phyloP scores from a whole-genome alignment of 2,797 vertebrate species.

The Zenarchopterus dispar region DNA sequence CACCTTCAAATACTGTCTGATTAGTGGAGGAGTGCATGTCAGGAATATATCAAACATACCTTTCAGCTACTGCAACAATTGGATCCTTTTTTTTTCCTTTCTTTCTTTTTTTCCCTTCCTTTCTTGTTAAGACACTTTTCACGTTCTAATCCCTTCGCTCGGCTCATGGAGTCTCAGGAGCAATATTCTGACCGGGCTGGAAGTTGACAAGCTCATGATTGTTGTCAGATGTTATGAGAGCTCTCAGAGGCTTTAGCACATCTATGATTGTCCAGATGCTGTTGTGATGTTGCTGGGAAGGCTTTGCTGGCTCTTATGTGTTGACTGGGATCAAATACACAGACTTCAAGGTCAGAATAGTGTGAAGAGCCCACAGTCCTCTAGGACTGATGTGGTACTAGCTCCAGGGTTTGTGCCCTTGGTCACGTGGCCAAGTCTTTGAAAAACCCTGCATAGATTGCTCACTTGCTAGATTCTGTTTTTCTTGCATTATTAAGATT shows the following conservation, averaged over 20 bases:
- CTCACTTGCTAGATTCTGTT: neutral
- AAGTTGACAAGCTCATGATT: slow-evolving; percentile 43
- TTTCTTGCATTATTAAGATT: slow-evolving; percentile 28
- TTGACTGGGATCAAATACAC: slow-evolving; percentile 28
- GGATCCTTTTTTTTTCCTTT: neutral
- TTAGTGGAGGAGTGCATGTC: too few relatives aligned
- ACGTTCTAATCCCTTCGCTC: too few relatives aligned
- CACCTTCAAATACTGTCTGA: too few relatives aligned
- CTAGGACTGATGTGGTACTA: slow-evolving; percentile 22
- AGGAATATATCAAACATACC: too few relatives aligned
- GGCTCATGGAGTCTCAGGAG: neutral
- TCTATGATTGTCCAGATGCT: slow-evolving; percentile 34
- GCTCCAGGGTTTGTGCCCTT: neutral
- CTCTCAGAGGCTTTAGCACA: slow-evolving; percentile 36
- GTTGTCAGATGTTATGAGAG: slow-evolving; percentile 23
- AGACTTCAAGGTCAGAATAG: slow-evolving; percentile 35
- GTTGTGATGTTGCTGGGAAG: slow-evolving; percentile 9
- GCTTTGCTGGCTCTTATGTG: slow-evolving; percentile 13
- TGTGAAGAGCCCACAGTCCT: slow-evolving; percentile 38
- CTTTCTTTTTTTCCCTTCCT: too few relatives aligned
- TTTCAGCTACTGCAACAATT: neutral
- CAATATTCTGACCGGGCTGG: slow-evolving; percentile 39
- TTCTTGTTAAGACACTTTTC: too few relatives aligned
- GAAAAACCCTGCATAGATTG: neutral
- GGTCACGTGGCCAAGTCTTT: neutral